Percentiles rank a stretch among this genome's conserved stretches.
These are phyloP conservation scores for Melanotaenia trifasciata DNA, from an alignment of 2,797 vertebrate species.

Conservation along the genomic window DNA sequence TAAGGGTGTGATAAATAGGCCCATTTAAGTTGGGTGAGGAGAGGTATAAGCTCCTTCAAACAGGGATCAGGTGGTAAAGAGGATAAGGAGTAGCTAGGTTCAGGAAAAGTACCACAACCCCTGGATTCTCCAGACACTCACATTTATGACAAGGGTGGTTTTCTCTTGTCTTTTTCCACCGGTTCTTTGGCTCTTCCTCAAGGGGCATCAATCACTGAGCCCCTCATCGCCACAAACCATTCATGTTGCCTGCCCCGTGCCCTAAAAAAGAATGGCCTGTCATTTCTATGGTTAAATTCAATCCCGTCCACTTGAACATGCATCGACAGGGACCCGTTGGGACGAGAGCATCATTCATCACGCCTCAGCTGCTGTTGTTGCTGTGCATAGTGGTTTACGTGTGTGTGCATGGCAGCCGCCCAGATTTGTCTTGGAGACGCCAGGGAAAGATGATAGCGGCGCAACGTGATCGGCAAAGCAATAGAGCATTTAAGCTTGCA, in stretches of 20 bases:
- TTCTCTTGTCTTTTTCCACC: conserved; percentile 65
- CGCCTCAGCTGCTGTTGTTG: conserved; percentile 77
- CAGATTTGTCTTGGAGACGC: conserved; percentile 83
- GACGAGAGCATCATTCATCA: conserved; percentile 84
- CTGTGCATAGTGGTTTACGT: conserved; percentile 69
- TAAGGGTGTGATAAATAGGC: conserved; percentile 75
- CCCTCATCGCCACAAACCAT: conserved; percentile 77
- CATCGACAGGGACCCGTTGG: conserved; percentile 84
- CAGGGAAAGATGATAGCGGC: conserved; percentile 85
- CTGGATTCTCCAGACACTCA: conserved; percentile 65
- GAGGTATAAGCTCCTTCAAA: conserved; percentile 73
- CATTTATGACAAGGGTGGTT: conserved; percentile 73
- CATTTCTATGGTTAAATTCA: conserved; percentile 89
- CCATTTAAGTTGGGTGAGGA: conserved; percentile 68
- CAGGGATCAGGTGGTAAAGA: conserved; percentile 77
- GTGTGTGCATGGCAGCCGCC: conserved; percentile 76
- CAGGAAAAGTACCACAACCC: conserved; percentile 62
- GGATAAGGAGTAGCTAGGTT: conserved; percentile 73
- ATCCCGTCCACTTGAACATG: conserved; percentile 87
- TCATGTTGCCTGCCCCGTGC: conserved; percentile 79
- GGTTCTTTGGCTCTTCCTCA: conserved; percentile 66
- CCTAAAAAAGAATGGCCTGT: conserved; percentile 85
- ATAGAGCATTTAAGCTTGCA: conserved; percentile 86
- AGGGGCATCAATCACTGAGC: conserved; percentile 81
- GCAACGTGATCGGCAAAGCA: conserved; percentile 87